Conservation (phyloP, 2,113 vertebrate species). For the Pitta sordida region DNA sequence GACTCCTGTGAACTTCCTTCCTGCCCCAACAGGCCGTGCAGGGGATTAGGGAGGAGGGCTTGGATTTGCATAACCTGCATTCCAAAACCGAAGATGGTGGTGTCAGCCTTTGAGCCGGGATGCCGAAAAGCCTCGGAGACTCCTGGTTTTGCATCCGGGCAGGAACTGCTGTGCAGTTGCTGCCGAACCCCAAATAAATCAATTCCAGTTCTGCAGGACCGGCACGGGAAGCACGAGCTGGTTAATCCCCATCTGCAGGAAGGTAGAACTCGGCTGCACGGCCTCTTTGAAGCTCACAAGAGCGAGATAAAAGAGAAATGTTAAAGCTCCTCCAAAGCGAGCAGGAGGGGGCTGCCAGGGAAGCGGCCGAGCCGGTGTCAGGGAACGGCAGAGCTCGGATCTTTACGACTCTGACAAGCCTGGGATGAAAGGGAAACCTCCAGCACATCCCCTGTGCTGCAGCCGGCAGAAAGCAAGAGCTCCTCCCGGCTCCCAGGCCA, state of each 20-base stretch:
- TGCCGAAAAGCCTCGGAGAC: neutral
- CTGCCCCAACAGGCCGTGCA: neutral
- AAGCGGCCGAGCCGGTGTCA: neutral
- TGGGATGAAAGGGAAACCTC: neutral
- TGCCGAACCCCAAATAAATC: neutral
- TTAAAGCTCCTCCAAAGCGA: neutral
- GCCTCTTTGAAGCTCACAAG: neutral
- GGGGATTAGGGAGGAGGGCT: neutral
- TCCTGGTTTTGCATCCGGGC: neutral
- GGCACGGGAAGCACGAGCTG: neutral
- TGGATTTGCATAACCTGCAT: neutral
- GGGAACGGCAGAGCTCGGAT: accelerated
- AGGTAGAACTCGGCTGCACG: neutral
- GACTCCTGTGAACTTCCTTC: neutral
- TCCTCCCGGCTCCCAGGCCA: neutral
- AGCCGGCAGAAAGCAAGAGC: accelerated
- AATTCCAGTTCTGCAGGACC: neutral
- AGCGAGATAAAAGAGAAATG: neutral
- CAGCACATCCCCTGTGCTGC: neutral
- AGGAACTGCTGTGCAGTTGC: neutral
- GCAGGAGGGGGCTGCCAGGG: neutral
- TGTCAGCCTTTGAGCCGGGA: neutral
- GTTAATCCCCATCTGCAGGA: neutral
- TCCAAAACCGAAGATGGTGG: neutral
- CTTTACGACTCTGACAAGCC: neutral